Percentiles rank a stretch among this genome's conserved stretches.
Conservation (phyloP, 2,888 invertebrate genomes). For the Lasioglossum lativentre region DNA sequence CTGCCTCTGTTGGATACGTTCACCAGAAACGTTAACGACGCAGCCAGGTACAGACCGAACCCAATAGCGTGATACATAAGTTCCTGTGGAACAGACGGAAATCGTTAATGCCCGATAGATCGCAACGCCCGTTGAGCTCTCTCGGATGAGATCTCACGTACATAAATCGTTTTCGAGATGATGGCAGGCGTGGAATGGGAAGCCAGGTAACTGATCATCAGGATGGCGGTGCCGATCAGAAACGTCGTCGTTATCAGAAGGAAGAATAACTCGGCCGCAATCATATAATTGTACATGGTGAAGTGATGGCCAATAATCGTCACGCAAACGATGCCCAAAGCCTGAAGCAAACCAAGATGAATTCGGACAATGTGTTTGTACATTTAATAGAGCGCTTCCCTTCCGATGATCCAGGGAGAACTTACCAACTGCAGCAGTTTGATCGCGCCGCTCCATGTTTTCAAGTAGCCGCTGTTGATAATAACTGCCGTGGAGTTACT, state of each 20-base stretch:
- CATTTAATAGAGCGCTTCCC: too few species aligned
- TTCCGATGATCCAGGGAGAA: not conserved
- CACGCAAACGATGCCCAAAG: slow-evolving; percentile 91
- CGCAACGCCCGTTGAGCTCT: too few species aligned
- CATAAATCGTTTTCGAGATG: slow-evolving; percentile 92
- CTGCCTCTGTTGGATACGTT: slow-evolving; percentile 86
- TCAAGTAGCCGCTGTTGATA: slow-evolving; percentile 92
- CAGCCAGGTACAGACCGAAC: slow-evolving; percentile 90
- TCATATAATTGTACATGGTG: slow-evolving; percentile 74
- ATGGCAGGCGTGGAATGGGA: slow-evolving; percentile 93
- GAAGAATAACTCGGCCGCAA: slow-evolving; percentile 89
- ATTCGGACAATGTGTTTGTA: not conserved
- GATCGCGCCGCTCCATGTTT: slow-evolving; percentile 91
- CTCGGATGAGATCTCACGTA: slow-evolving; percentile 86
- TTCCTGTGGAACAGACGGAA: slow-evolving; percentile 87
- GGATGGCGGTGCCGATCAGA: slow-evolving; percentile 91
- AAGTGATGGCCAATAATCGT: slow-evolving; percentile 89
- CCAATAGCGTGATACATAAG: slow-evolving; percentile 92
- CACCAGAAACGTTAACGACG: slow-evolving; percentile 89
- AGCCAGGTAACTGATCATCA: slow-evolving; percentile 90
- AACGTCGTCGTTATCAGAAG: slow-evolving; percentile 91
- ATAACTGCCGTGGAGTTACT: slow-evolving; percentile 92
- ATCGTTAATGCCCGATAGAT: not conserved
- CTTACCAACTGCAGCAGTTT: slow-evolving; percentile 92
- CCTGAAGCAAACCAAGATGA: slow-evolving; percentile 85